Conservation (phyloP, 2,888 invertebrate species). For the Adineta ricciae region DNA sequence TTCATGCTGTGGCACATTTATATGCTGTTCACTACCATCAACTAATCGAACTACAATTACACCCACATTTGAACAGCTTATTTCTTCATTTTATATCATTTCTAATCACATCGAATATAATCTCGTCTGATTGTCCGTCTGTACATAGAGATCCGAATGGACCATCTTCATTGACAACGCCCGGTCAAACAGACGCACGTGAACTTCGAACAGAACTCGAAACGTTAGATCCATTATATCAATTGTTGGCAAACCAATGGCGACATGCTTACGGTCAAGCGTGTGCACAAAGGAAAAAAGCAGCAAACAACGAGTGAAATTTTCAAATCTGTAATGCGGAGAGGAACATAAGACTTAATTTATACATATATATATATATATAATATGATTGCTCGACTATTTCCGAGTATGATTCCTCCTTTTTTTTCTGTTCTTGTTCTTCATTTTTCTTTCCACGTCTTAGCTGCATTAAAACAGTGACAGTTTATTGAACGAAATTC, state of each 20-base stretch:
- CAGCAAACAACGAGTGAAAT: background rate
- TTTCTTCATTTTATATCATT: slow-evolving; percentile 85
- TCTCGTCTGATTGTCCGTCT: background rate
- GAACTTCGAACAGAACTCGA: background rate
- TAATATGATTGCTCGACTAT: background rate
- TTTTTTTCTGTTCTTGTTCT: background rate
- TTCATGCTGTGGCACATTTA: slow-evolving; percentile 93
- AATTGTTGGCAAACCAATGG: slow-evolving; percentile 17
- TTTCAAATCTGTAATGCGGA: background rate
- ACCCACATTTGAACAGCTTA: slow-evolving; percentile 89
- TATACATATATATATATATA: background rate
- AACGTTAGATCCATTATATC: background rate
- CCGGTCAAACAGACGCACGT: background rate
- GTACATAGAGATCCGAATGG: background rate
- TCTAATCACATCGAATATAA: slow-evolving; percentile 11
- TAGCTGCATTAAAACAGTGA: slow-evolving; percentile 9
- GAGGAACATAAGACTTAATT: background rate
- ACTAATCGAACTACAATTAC: slow-evolving; percentile 79
- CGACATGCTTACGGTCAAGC: background rate
- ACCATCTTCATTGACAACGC: background rate
- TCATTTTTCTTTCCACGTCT: background rate
- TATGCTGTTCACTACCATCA: slow-evolving; percentile 94
- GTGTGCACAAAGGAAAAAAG: background rate
- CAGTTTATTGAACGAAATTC: slow-evolving; percentile 1
- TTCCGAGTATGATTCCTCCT: background rate